Evolutionary conservation across 2,113 vertebrate species (phyloP).

Genomic region (Lepisosteus oculatus): DNA sequence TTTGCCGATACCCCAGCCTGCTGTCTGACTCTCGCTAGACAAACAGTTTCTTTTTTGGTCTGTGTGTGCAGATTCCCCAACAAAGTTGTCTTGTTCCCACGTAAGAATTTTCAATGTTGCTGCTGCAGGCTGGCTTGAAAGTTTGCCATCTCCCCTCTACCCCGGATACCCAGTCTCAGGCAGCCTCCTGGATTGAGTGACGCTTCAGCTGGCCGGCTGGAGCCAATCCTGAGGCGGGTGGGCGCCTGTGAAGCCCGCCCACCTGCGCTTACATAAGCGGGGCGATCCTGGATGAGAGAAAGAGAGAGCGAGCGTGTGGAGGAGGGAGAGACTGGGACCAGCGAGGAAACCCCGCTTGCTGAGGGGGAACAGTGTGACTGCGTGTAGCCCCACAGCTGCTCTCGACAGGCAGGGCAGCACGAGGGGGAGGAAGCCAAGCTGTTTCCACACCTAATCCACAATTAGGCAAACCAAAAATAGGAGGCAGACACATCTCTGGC

Average conservation of each 20-base stretch:
- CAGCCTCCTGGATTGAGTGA: constrained; percentile 43
- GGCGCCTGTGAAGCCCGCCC: constrained; percentile 49
- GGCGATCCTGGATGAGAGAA: constrained; percentile 56
- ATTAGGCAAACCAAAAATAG: constrained; percentile 67
- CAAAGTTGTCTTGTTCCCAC: no score
- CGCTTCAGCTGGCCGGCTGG: background rate
- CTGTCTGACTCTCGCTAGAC: no score
- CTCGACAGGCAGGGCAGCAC: constrained; percentile 28
- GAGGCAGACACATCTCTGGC: constrained; percentile 28
- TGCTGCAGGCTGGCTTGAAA: no score
- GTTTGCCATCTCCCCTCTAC: no score
- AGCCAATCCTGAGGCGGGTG: constrained; percentile 48
- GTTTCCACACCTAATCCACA: constrained; percentile 68
- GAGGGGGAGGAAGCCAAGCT: constrained; percentile 64
- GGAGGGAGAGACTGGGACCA: constrained; percentile 22
- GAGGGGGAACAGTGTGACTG: constrained; percentile 48
- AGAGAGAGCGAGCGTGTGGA: constrained; percentile 18
- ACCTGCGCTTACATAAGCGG: constrained; percentile 58
- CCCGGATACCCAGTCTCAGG: constrained; percentile 48
- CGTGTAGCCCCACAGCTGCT: constrained; percentile 7
- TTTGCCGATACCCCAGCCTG: no score
- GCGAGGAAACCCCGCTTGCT: constrained; percentile 51
- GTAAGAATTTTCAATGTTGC: no score
- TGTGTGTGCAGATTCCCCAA: no score
- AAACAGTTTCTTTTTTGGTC: no score